Evolutionary conservation across 2,888 invertebrate genomes (phyloP).

Genomic region (Dendrolimus houi): DNA sequence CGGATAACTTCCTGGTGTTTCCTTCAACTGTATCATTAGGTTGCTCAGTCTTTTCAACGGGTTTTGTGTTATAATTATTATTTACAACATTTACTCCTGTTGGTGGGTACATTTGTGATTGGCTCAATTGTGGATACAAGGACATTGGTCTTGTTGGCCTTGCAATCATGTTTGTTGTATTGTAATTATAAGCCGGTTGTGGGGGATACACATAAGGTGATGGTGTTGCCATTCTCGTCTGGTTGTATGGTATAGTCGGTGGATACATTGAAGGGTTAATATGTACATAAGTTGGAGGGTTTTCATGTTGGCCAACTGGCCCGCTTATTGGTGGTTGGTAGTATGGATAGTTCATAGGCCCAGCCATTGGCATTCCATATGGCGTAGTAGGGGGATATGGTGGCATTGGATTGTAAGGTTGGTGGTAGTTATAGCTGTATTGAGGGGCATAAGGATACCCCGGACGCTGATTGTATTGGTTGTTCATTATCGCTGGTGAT

Average conservation of each 20-base stretch:
- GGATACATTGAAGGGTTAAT: constrained; percentile 38
- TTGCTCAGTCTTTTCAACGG: constrained; percentile 28
- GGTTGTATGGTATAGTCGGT: constrained; percentile 45
- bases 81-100: constrained; percentile 13
- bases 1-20: constrained; percentile 46
- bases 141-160: constrained; percentile 42
- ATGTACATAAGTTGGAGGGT: constrained; percentile 29
- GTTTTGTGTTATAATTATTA: constrained; percentile 23
- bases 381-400: constrained; percentile 47
- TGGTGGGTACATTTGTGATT: constrained; percentile 45
- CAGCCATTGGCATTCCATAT: constrained; percentile 48
- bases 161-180: constrained; percentile 60
- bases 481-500: constrained; percentile 47
- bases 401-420: constrained; percentile 37
- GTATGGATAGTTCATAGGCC: constrained; percentile 35
- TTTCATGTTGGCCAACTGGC: constrained; percentile 24
- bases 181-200: constrained; percentile 45
- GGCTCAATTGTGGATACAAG: constrained; percentile 50
- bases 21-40: constrained; percentile 38
- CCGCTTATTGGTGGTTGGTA: constrained; percentile 31
- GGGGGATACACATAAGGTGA: constrained; percentile 45
- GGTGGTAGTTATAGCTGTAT: constrained; percentile 43
- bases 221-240: constrained; percentile 57
- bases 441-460: constrained; percentile 43
- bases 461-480: constrained; percentile 56